phyloP scores from a whole-genome alignment of 2,888 invertebrate genomes.

The Rhorus exstirpatorius region DNA sequence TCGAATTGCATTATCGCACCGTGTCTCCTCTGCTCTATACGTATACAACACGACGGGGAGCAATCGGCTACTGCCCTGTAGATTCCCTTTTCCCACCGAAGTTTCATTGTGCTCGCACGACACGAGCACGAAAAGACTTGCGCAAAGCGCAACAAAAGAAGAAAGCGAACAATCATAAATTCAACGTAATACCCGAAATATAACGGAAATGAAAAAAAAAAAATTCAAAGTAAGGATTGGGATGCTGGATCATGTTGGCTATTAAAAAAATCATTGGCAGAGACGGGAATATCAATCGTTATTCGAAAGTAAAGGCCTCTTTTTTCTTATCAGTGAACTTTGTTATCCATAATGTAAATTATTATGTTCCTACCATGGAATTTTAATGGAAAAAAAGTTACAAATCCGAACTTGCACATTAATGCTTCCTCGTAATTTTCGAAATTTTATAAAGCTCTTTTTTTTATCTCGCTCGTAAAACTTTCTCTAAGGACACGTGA shows the following conservation, averaged over 20 bases:
- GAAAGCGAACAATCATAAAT: conserved; percentile 12
- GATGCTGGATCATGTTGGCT: background rate
- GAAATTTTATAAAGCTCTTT: no score
- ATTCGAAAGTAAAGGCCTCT: no score
- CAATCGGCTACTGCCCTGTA: conserved; percentile 11
- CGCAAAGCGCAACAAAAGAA: background rate
- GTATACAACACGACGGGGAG: conserved; percentile 38
- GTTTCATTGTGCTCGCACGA: conserved; percentile 33
- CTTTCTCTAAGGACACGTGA: no score
- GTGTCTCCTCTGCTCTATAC: background rate
- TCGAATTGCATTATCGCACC: conserved; percentile 41
- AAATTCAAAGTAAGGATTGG: background rate
- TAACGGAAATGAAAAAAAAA: background rate
- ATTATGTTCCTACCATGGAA: no score
- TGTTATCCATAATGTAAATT: background rate
- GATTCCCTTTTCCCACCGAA: conserved; percentile 17
- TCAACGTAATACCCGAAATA: background rate
- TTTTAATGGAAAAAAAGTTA: no score
- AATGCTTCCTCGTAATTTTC: no score
- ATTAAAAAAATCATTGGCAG: background rate
- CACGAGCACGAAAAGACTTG: conserved; percentile 21
- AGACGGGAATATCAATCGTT: no score
- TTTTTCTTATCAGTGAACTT: no score
- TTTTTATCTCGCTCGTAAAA: no score
- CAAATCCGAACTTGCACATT: no score